Conservation (phyloP, 2,888 invertebrate genomes). For the Onthophagus sagittarius region DNA sequence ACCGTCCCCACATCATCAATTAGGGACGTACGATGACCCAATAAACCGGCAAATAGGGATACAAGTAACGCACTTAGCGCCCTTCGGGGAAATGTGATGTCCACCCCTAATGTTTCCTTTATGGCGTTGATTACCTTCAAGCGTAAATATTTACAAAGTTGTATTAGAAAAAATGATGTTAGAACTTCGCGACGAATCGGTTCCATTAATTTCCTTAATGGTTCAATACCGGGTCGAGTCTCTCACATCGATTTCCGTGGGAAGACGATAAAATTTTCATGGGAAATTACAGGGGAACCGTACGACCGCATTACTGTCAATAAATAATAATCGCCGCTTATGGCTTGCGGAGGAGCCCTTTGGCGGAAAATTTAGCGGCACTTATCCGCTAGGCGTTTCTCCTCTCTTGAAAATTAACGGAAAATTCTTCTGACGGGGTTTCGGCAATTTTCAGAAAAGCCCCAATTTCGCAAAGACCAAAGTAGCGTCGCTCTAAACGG, state of each 20-base stretch:
- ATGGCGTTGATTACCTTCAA: background rate
- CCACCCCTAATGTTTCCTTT: background rate
- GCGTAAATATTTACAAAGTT: background rate
- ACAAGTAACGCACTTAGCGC: background rate
- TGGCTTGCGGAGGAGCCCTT: background rate
- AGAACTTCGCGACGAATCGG: background rate
- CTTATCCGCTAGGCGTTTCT: background rate
- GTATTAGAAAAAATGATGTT: background rate
- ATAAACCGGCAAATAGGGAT: slow-evolving; percentile 6
- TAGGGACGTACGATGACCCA: background rate
- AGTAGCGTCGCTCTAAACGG: background rate
- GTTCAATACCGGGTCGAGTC: background rate
- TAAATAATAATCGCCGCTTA: background rate
- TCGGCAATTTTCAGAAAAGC: background rate
- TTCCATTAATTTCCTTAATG: background rate
- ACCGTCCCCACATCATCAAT: background rate
- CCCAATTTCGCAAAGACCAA: background rate
- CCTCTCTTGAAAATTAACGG: background rate
- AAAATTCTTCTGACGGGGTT: background rate
- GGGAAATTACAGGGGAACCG: background rate
- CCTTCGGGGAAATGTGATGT: background rate
- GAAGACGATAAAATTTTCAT: background rate
- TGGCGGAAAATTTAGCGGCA: background rate
- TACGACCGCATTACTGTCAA: background rate
- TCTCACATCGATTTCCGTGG: background rate